These are phyloP conservation scores for Heliconius hortense DNA, from an alignment of 2,888 invertebrate genomes.

Conservation along the genomic window DNA sequence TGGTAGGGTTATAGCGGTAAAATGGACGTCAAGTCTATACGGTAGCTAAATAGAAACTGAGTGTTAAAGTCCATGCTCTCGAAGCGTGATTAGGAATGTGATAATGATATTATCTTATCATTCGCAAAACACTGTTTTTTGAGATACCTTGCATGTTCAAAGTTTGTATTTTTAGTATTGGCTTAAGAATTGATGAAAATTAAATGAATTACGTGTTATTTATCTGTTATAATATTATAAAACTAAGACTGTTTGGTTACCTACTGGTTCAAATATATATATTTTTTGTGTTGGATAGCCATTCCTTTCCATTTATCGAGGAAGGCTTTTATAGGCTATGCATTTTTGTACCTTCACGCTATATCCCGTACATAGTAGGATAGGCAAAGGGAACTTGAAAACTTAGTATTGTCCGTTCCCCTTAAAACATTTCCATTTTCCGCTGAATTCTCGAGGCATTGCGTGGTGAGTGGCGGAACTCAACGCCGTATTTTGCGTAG, in stretches of 20 bases:
- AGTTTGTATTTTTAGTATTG: too few species aligned
- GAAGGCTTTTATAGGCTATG: neutral
- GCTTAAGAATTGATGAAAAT: too few species aligned
- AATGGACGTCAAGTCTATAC: constrained; percentile 25
- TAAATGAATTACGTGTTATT: too few species aligned
- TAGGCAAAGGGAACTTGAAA: neutral
- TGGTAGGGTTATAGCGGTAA: constrained; percentile 43
- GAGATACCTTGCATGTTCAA: neutral
- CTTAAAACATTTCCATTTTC: neutral
- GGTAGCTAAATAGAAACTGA: constrained; percentile 36
- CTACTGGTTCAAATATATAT: neutral
- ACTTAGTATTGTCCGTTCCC: neutral
- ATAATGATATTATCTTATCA: constrained; percentile 6
- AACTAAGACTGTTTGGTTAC: neutral
- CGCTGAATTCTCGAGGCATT: too few species aligned
- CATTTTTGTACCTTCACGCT: neutral
- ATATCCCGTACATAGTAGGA: neutral
- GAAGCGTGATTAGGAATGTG: constrained; percentile 18
- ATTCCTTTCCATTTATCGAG: neutral
- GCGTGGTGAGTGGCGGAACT: too few species aligned
- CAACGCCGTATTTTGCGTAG: too few species aligned
- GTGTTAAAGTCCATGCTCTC: neutral
- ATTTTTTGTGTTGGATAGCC: too few species aligned
- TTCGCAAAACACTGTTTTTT: constrained; percentile 6
- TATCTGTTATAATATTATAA: too few species aligned